phyloP scores from a whole-genome alignment of 2,113 vertebrate genomes.

The Chrysochloris asiatica region DNA sequence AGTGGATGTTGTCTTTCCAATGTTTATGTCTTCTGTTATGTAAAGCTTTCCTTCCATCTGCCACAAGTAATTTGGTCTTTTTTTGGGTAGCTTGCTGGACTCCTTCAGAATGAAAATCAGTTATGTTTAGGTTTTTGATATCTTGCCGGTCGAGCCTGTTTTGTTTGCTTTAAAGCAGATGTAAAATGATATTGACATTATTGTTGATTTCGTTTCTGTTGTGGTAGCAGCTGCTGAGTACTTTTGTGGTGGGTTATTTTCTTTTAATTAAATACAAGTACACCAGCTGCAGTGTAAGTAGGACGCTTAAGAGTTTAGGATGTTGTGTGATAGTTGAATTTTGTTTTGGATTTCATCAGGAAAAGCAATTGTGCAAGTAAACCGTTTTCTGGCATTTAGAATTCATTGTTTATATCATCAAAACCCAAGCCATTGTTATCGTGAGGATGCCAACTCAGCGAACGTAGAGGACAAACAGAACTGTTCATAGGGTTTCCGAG shows the following conservation, averaged over 20 bases:
- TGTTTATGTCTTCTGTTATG: neutral
- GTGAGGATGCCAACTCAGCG: no score
- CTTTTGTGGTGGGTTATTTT: slow-evolving; percentile 56
- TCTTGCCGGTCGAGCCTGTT: slow-evolving; percentile 20
- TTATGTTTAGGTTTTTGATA: slow-evolving; percentile 5
- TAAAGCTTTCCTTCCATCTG: slow-evolving; percentile 3
- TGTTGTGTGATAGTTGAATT: neutral
- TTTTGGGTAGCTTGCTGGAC: neutral
- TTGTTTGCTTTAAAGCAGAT: slow-evolving; percentile 61
- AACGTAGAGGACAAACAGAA: no score
- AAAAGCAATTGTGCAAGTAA: neutral
- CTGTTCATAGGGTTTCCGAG: no score
- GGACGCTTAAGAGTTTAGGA: neutral
- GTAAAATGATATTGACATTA: neutral
- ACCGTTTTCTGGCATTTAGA: neutral
- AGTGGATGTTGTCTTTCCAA: no score
- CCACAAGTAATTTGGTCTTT: neutral
- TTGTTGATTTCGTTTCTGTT: slow-evolving; percentile 50
- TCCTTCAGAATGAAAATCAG: neutral
- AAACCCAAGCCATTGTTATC: no score
- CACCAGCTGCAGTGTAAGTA: neutral
- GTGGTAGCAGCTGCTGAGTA: slow-evolving; percentile 56
- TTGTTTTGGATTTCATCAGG: slow-evolving; percentile 13
- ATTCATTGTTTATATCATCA: neutral
- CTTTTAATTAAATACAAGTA: slow-evolving; percentile 42